Evolutionary conservation across 2,797 vertebrate genomes (phyloP), one percentile per base, ranked within the genome.

Genomic region (Tragopan temminckii): DNA sequence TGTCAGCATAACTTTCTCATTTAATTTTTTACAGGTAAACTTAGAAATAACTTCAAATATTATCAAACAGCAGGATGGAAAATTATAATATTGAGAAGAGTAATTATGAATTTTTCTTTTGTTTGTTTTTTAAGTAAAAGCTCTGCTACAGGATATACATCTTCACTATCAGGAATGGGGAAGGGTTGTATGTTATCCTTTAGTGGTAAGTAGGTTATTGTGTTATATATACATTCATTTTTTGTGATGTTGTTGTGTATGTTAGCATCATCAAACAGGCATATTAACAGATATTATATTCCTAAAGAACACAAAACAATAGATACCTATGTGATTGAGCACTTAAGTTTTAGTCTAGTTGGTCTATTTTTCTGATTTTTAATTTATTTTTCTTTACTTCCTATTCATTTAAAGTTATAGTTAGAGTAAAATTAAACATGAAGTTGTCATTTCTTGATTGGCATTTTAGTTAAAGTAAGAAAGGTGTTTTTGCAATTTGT

Each of bases 131-230:
- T 31, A 59, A 98, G 98, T 95, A 98, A 97, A 97, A 97, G 78
- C 85, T 96, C 97, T 86, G 61, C 96, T 85, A 53, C 89, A 87
- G 92, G 94, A 43, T 97, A 97, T 79, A n/a, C 96, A 24, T 25
- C 96, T 76, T 94, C 97, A 46, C 40, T 96, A 48, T 95, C 98
- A 87, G 96, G 96, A 91, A 79, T 97, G 48, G 92, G 95, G 68
- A 98, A 98, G 93, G 95, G 94, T 64, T 93, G 96, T 80, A n/a
- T 98, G 94, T 88, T 98, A 55, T 96, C 98, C 42, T 97, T 98
- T 86, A 92, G 90, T 80, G 98, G 98, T 98, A 95, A 98, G 98
- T 95, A 94, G 31, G 15, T 74, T 77, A 58, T 46, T 58, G 13
- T 16, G n/a, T 35, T 69, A 11, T 59, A 45, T 80, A 80, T 78